These are phyloP conservation scores for Drosophila colorata DNA, from an alignment of 2,888 invertebrate genomes.

Conservation along the genomic window DNA sequence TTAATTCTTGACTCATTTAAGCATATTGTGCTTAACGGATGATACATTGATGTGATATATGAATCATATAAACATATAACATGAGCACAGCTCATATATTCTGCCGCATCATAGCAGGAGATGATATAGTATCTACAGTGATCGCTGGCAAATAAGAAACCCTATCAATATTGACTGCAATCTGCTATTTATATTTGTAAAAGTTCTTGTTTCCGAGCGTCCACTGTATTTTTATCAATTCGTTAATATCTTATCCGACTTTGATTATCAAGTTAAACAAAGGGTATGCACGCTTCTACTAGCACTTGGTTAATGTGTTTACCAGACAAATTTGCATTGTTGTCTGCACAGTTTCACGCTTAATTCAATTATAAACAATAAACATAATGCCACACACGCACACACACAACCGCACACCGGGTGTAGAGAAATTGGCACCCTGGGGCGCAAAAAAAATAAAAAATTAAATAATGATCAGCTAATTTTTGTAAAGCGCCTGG, in stretches of 20 bases:
- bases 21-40: slow-evolving; percentile 10
- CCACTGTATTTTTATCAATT: not conserved
- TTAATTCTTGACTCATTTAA: slow-evolving; percentile 7
- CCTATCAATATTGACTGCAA: no score
- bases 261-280: not conserved
- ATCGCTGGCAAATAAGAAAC: not conserved
- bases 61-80: slow-evolving; percentile 29
- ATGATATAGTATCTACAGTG: not conserved
- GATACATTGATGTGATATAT: slow-evolving; percentile 11
- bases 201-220: not conserved
- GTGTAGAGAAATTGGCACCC: slow-evolving; percentile 64
- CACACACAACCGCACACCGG: slow-evolving; percentile 21
- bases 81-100: not conserved
- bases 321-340: slow-evolving; percentile 51
- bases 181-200: not conserved
- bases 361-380: slow-evolving; percentile 78
- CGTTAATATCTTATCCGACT: not conserved
- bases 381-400: slow-evolving; percentile 58
- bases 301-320: slow-evolving; percentile 9
- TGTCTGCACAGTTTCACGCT: slow-evolving; percentile 64
- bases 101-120: no score
- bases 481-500: slow-evolving; percentile 46
- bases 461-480: slow-evolving; percentile 33
- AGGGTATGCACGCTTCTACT: slow-evolving; percentile 31
- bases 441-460: slow-evolving; percentile 27